These are phyloP conservation scores for Eueides isabella DNA, from an alignment of 1,140 invertebrate genomes.

Conservation along the genomic window DNA sequence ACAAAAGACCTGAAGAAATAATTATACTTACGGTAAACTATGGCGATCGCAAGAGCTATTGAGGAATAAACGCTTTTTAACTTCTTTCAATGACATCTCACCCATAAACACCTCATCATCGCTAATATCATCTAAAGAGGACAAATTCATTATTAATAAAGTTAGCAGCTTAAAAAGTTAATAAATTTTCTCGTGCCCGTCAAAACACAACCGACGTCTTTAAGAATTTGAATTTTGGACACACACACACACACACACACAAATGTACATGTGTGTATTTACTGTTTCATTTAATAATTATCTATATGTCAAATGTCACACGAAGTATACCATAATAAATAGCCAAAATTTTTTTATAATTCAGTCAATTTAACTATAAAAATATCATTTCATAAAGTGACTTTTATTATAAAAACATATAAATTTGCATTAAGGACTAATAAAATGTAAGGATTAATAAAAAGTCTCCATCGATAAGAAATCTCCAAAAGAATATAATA, in stretches of 20 bases:
- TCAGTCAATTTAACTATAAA: too few species aligned
- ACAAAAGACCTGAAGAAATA: not conserved
- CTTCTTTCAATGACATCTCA: constrained; percentile 56
- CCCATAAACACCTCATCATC: constrained; percentile 64
- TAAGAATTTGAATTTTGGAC: not conserved
- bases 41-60: constrained; percentile 25
- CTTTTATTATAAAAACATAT: too few species aligned
- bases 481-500: too few species aligned
- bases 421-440: too few species aligned
- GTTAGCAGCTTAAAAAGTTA: not conserved
- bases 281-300: too few species aligned
- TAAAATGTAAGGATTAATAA: too few species aligned
- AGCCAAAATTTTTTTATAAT: too few species aligned
- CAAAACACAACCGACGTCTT: not conserved
- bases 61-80: constrained; percentile 53
- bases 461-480: too few species aligned
- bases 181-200: not conserved
- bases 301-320: too few species aligned
- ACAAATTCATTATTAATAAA: constrained; percentile 8
- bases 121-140: constrained; percentile 36
- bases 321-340: too few species aligned
- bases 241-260: not conserved
- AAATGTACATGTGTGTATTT: too few species aligned
- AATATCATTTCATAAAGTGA: too few species aligned
- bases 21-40: constrained; percentile 32